Evolutionary conservation across 2,797 vertebrate species (phyloP).

Genomic region (Philypnodon macrostomus): DNA sequence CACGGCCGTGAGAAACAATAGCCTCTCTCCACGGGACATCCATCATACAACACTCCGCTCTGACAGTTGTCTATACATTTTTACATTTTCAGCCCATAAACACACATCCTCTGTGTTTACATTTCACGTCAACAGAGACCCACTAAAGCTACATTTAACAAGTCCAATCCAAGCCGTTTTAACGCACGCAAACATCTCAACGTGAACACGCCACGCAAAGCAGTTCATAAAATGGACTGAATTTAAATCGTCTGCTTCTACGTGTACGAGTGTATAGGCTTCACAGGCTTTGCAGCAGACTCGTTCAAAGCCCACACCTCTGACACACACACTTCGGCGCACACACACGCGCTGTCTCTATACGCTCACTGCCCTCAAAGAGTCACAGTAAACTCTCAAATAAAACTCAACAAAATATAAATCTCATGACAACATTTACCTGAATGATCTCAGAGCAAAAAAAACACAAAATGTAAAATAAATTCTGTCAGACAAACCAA

Average conservation of each 20-base stretch:
- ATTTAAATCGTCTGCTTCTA: slow-evolving; percentile 36
- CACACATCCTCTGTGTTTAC: slow-evolving; percentile 64
- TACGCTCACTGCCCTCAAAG: slow-evolving; percentile 35
- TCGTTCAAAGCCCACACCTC: slow-evolving; percentile 17
- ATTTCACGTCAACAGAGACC: slow-evolving; percentile 60
- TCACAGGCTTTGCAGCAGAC: slow-evolving; percentile 43
- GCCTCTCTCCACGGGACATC: slow-evolving; percentile 64
- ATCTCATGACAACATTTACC: slow-evolving; percentile 23
- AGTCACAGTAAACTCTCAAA: slow-evolving; percentile 50
- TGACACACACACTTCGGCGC: slow-evolving; percentile 12
- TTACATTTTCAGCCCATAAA: slow-evolving; percentile 59
- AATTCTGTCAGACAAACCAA: slow-evolving; percentile 11
- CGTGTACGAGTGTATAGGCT: slow-evolving; percentile 32
- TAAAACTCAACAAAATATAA: slow-evolving; percentile 38
- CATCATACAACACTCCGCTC: slow-evolving; percentile 65
- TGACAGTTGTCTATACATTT: slow-evolving; percentile 68
- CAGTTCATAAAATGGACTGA: slow-evolving; percentile 43
- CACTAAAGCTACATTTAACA: slow-evolving; percentile 61
- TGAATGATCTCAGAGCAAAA: slow-evolving; percentile 26
- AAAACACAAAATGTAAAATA: slow-evolving; percentile 22
- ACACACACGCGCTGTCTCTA: slow-evolving; percentile 6
- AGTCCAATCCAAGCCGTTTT: slow-evolving; percentile 51
- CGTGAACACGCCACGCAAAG: slow-evolving; percentile 37
- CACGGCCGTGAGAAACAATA: slow-evolving; percentile 65
- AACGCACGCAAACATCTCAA: slow-evolving; percentile 43